phyloP scores from a whole-genome alignment of 1,140 invertebrate species.

The Philotrypesis tridentata region DNA sequence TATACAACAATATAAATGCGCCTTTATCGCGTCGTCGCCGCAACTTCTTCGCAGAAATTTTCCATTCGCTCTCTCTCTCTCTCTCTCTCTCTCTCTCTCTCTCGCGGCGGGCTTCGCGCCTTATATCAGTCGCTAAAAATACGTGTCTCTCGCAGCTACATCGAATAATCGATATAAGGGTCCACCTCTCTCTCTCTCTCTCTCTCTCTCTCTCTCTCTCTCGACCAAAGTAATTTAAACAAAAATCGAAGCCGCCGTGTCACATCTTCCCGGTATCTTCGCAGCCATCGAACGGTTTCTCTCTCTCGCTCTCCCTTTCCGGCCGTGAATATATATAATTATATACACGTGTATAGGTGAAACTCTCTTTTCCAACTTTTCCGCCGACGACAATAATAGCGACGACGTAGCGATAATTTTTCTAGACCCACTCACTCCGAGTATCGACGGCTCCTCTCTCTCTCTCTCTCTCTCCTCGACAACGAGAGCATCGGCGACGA shows the following conservation, averaged over 20 bases:
- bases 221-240: background rate
- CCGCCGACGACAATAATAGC: background rate
- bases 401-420: conserved; percentile 18
- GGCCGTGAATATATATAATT: too few relatives aligned
- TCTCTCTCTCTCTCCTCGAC: too few relatives aligned
- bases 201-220: background rate
- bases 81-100: too few relatives aligned
- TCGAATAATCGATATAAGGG: background rate
- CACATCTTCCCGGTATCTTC: background rate
- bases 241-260: conserved; percentile 4
- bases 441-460: background rate
- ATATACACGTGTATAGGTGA: too few relatives aligned
- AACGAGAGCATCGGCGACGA: background rate
- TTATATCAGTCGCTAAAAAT: too few relatives aligned
- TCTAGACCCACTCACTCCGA: background rate
- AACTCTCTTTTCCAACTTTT: background rate
- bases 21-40: too few relatives aligned
- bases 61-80: too few relatives aligned
- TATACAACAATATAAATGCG: background rate
- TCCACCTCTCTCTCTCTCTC: background rate
- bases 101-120: too few relatives aligned
- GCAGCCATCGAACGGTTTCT: background rate
- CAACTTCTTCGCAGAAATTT: too few relatives aligned
- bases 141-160: background rate
- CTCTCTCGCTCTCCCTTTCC: background rate